Evolutionary conservation across 1,140 invertebrate species (phyloP).

Genomic region (Meloidogyne floridensis): DNA sequence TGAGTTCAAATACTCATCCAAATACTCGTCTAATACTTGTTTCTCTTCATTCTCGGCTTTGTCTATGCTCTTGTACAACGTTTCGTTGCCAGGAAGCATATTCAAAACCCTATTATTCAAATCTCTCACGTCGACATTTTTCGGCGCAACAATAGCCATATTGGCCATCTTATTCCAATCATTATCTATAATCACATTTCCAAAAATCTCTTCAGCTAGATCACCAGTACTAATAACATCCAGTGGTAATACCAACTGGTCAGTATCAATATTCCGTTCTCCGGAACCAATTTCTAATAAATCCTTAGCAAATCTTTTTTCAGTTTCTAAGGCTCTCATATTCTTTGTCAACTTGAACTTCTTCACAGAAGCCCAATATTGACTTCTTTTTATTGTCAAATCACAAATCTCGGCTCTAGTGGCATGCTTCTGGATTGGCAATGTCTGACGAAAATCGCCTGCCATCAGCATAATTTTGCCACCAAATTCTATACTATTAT

Average conservation of each 20-base stretch:
- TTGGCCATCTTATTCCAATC: conserved; percentile 31
- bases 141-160: conserved; percentile 40
- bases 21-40: conserved; percentile 13
- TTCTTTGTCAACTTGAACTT: conserved; percentile 21
- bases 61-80: conserved; percentile 33
- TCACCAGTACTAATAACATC: conserved; percentile 28
- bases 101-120: conserved; percentile 39
- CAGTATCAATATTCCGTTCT: conserved; percentile 35
- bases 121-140: conserved; percentile 37
- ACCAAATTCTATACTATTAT: conserved; percentile 50
- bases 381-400: conserved; percentile 49
- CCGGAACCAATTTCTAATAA: conserved; percentile 53
- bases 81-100: neutral
- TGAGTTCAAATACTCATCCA: conserved; percentile 38
- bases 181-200: conserved; percentile 14
- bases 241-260: conserved; percentile 43
- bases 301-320: conserved; percentile 49
- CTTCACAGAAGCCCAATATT: conserved; percentile 47
- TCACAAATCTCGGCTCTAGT: conserved; percentile 44
- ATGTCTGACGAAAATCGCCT: conserved; percentile 59
- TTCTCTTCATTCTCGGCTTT: conserved; percentile 17
- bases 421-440: conserved; percentile 49
- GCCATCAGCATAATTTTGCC: conserved; percentile 54
- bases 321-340: conserved; percentile 39
- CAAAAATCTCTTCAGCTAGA: conserved; percentile 38